Evolutionary conservation across 1,140 invertebrate species (phyloP).

Genomic region (Bombus confusus): DNA sequence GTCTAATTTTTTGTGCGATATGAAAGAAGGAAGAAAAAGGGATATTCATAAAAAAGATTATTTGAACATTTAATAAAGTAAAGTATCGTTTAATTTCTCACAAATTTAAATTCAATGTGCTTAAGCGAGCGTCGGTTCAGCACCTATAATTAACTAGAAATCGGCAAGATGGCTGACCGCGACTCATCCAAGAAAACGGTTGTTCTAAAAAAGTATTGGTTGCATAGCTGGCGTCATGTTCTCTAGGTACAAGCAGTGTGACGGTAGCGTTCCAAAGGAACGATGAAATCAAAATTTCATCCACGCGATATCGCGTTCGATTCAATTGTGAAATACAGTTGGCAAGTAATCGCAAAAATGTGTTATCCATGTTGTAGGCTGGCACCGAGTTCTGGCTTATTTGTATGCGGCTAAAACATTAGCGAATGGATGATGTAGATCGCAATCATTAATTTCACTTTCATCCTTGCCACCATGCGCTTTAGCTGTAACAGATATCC

Average conservation of each 20-base stretch:
- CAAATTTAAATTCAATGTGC: neutral
- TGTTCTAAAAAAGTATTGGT: conserved; percentile 9
- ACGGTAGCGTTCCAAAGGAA: neutral
- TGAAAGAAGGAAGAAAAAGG: neutral
- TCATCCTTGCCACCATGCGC: conserved; percentile 1
- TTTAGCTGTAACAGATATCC: neutral
- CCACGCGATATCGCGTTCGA: neutral
- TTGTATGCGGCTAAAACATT: conserved; percentile 13
- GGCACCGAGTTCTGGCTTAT: neutral
- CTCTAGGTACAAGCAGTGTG: neutral
- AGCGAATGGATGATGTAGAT: conserved; percentile 4
- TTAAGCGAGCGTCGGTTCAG: neutral
- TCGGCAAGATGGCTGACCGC: conserved; percentile 4
- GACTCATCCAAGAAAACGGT: conserved; percentile 10
- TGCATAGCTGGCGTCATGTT: neutral
- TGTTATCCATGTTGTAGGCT: neutral
- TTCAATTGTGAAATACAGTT: neutral
- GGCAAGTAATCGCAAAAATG: neutral
- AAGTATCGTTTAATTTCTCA: no score
- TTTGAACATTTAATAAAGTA: neutral
- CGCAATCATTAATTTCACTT: conserved; percentile 19
- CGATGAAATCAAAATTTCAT: neutral
- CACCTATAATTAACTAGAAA: neutral
- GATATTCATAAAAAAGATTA: neutral
- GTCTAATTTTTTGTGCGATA: neutral